phyloP scores from a whole-genome alignment of 64 coral and sea anemone genomes.

The Dendrophyllia cribrosa region DNA sequence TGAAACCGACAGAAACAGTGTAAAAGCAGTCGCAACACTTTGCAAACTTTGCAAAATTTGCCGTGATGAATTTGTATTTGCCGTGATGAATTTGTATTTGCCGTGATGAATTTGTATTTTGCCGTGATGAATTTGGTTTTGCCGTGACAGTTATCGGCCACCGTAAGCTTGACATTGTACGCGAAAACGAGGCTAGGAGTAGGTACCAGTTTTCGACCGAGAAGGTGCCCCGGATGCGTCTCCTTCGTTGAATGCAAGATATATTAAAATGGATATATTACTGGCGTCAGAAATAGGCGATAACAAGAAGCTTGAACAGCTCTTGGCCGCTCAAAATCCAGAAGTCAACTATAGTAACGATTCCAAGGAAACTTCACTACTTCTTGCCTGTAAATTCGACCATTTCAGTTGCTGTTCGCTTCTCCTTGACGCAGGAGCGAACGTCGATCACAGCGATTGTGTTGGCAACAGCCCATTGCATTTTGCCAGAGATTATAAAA shows the following conservation, averaged over 20 bases:
- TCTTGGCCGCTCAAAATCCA: constrained; percentile 2
- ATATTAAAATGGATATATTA: constrained; percentile 42
- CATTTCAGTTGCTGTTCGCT: constrained; percentile 17
- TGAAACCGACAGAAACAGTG: no score
- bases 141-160: no score
- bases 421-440: constrained; percentile 19
- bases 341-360: constrained; percentile 35
- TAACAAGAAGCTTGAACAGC: background rate
- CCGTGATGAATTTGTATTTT: no score
- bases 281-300: constrained; percentile 34
- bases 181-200: no score
- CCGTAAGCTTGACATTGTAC: no score
- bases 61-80: no score
- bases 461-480: constrained; percentile 39
- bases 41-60: no score
- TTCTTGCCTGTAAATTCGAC: constrained; percentile 36
- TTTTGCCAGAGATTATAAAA: constrained; percentile 25
- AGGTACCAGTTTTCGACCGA: background rate
- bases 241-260: background rate
- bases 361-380: constrained; percentile 19
- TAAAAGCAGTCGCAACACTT: no score
- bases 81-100: no score
- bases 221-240: no score
- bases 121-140: no score
- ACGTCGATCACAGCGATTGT: constrained; percentile 29